Conservation (phyloP, 2,797 vertebrate genomes). For the Urosaurus nigricauda region DNA sequence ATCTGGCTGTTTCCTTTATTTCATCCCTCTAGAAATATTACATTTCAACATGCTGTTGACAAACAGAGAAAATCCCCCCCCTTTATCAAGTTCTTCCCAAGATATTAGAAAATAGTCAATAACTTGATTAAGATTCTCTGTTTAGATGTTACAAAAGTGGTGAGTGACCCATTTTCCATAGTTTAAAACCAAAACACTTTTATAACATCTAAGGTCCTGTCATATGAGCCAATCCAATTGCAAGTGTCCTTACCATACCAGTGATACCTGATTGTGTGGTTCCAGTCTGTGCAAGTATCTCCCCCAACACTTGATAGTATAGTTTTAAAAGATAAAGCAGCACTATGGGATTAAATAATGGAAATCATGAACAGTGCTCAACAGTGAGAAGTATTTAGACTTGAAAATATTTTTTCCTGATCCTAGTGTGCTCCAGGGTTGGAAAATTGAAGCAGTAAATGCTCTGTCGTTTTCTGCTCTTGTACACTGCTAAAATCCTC, state of each 20-base stretch:
- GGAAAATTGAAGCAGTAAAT: neutral
- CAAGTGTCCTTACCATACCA: neutral
- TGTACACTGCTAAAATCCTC: neutral
- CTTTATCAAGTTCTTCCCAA: no score
- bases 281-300: no score
- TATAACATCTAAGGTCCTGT: neutral
- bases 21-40: conserved; percentile 1
- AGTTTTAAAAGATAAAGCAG: neutral
- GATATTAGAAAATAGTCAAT: neutral
- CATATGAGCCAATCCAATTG: neutral
- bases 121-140: neutral
- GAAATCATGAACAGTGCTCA: neutral
- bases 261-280: no score
- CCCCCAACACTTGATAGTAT: neutral
- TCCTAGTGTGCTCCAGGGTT: neutral
- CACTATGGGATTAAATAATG: neutral
- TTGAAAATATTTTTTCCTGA: neutral
- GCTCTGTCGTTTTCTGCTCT: neutral
- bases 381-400: neutral
- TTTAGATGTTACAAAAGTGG: neutral
- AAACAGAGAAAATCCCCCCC: neutral
- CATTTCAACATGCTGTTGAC: neutral
- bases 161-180: neutral
- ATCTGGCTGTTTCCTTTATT: neutral
- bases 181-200: neutral